These are phyloP conservation scores for Lasioglossum calceatum DNA, from an alignment of 2,888 invertebrate genomes.

Conservation along the genomic window DNA sequence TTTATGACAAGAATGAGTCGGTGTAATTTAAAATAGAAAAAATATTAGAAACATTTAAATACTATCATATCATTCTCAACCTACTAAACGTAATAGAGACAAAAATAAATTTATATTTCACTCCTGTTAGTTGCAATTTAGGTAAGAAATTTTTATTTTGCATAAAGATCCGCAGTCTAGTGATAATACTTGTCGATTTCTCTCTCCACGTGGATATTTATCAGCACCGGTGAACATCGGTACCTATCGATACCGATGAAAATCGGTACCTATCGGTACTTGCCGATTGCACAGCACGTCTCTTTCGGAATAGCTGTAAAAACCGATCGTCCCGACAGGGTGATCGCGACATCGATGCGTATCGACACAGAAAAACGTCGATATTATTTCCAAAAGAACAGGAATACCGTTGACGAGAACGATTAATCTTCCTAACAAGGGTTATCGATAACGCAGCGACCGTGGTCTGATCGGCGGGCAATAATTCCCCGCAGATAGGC, in stretches of 20 bases:
- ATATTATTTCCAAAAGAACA: background rate
- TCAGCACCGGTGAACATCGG: background rate
- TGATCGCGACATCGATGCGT: background rate
- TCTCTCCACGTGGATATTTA: background rate
- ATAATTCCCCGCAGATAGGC: slow-evolving; percentile 6
- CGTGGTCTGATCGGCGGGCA: background rate
- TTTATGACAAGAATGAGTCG: too few relatives aligned
- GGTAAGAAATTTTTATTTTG: too few relatives aligned
- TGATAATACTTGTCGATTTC: too few relatives aligned
- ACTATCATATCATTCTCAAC: too few relatives aligned
- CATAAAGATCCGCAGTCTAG: too few relatives aligned
- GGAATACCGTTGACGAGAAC: background rate
- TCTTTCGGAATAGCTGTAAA: background rate
- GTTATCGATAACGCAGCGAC: slow-evolving; percentile 11
- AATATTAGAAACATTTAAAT: too few relatives aligned
- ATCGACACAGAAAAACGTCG: background rate
- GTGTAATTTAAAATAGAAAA: too few relatives aligned
- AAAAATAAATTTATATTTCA: too few relatives aligned
- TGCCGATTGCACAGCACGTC: background rate
- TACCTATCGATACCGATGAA: background rate
- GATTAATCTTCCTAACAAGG: slow-evolving; percentile 7
- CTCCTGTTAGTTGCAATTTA: too few relatives aligned
- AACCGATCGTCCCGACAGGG: background rate
- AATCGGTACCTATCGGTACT: background rate
- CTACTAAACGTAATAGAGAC: too few relatives aligned